phyloP scores from a whole-genome alignment of 2,888 invertebrate species.

The Rotaria magnacalcarata region DNA sequence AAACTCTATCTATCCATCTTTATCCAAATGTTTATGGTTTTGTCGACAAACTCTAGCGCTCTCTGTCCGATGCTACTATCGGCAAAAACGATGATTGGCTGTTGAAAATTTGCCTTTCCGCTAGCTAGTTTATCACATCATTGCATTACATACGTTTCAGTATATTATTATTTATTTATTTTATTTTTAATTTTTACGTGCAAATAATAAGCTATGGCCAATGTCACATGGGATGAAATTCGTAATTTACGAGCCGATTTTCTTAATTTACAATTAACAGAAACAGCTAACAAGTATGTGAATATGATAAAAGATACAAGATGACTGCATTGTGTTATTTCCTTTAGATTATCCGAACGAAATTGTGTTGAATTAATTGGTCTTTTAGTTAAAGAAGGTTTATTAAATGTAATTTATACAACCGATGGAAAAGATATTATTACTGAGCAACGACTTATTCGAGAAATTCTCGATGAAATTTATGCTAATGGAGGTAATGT shows the following conservation, averaged over 20 bases:
- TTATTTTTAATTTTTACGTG: neutral
- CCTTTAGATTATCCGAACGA: constrained; percentile 80
- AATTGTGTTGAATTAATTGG: constrained; percentile 93
- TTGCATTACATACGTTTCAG: too few species aligned
- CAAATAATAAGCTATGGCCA: neutral
- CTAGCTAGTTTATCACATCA: neutral
- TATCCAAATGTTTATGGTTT: too few species aligned
- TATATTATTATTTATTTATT: too few species aligned
- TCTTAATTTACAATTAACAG: constrained; percentile 39
- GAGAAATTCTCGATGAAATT: constrained; percentile 85
- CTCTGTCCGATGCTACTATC: neutral
- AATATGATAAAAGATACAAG: neutral
- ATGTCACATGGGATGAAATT: constrained; percentile 29
- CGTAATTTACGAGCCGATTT: constrained; percentile 32
- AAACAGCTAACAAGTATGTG: constrained; percentile 1
- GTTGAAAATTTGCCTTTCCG: neutral
- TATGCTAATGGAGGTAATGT: constrained; percentile 70
- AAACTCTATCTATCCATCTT: too few species aligned
- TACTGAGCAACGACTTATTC: constrained; percentile 79
- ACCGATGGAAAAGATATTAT: constrained; percentile 94
- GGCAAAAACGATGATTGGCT: neutral
- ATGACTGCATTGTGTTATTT: neutral
- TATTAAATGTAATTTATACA: constrained; percentile 80
- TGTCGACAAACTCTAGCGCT: neutral
- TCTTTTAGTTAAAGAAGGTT: constrained; percentile 74